Percentiles rank a stretch among this genome's conserved stretches.
Conservation (phyloP, 2,888 invertebrate species). For the Pterostichus niger region DNA sequence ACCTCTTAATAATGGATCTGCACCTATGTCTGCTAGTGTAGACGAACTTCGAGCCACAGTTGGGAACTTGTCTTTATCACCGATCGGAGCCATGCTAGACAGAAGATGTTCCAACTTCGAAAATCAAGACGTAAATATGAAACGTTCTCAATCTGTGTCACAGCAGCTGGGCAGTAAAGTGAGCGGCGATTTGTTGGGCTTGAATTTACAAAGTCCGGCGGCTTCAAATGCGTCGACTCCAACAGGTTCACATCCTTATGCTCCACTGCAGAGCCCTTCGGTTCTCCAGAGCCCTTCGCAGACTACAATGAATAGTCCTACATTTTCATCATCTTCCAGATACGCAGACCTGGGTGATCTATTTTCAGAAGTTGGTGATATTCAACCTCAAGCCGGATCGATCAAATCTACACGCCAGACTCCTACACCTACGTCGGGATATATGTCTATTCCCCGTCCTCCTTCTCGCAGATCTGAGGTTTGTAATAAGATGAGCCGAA, state of each 20-base stretch:
- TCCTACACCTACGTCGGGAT: constrained; percentile 86
- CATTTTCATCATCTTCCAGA: constrained; percentile 78
- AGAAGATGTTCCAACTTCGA: constrained; percentile 86
- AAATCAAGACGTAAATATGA: constrained; percentile 81
- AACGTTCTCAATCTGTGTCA: constrained; percentile 87
- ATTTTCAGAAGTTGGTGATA: constrained; percentile 91
- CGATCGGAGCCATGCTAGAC: constrained; percentile 83
- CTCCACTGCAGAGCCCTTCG: constrained; percentile 87
- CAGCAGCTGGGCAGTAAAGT: constrained; percentile 87
- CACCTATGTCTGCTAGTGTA: constrained; percentile 96
- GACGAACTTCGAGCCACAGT: constrained; percentile 96
- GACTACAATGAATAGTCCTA: constrained; percentile 84
- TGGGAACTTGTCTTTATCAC: constrained; percentile 92
- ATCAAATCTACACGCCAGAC: constrained; percentile 80
- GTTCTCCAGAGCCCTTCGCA: constrained; percentile 77
- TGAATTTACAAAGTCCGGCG: constrained; percentile 89
- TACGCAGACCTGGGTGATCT: constrained; percentile 87
- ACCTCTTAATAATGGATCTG: constrained; percentile 93
- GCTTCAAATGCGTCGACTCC: constrained; percentile 87
- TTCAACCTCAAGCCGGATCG: constrained; percentile 78
- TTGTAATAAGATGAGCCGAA: not conserved
- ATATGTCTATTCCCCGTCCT: constrained; percentile 92
- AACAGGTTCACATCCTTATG: constrained; percentile 86
- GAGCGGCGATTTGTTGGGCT: constrained; percentile 88
- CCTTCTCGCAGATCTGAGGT: constrained; percentile 90